Conservation (phyloP, 1,140 invertebrate species). For the Anthonomus grandis region DNA sequence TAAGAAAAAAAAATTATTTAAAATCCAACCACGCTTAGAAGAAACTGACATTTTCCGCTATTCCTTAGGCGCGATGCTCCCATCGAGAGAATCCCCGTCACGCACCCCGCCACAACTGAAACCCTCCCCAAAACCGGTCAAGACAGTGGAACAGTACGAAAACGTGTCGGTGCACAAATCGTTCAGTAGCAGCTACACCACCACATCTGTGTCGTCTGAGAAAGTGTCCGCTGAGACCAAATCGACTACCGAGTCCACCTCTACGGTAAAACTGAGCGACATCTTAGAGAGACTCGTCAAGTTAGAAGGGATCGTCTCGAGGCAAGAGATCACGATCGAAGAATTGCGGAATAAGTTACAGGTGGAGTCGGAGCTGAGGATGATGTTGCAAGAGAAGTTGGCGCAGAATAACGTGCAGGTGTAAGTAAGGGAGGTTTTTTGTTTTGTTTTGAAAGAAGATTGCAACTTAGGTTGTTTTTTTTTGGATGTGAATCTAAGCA, state of each 20-base stretch:
- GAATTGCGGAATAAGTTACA: slow-evolving; percentile 54
- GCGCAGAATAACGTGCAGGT: slow-evolving; percentile 32
- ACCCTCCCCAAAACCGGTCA: slow-evolving; percentile 23
- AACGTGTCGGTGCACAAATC: slow-evolving; percentile 15
- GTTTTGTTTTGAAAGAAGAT: too few relatives aligned
- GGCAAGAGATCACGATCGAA: slow-evolving; percentile 58
- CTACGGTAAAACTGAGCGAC: slow-evolving; percentile 41
- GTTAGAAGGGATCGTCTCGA: slow-evolving; percentile 57
- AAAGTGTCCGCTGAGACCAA: background rate
- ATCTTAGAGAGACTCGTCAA: slow-evolving; percentile 54
- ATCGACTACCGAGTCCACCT: background rate
- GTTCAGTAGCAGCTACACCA: too few relatives aligned
- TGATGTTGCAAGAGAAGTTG: slow-evolving; percentile 56
- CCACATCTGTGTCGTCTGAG: background rate
- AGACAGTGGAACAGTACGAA: slow-evolving; percentile 9
- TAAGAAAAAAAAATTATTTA: too few relatives aligned
- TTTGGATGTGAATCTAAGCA: too few relatives aligned
- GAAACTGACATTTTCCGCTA: background rate
- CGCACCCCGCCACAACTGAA: slow-evolving; percentile 6
- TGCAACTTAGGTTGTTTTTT: too few relatives aligned
- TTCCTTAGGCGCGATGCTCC: slow-evolving; percentile 1
- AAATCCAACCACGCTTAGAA: too few relatives aligned
- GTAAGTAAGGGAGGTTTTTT: too few relatives aligned
- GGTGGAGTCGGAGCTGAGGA: slow-evolving; percentile 57
- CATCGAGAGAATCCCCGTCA: slow-evolving; percentile 6